Conservation (phyloP, 1,140 invertebrate genomes). For the Homalodisca vitripennis region DNA sequence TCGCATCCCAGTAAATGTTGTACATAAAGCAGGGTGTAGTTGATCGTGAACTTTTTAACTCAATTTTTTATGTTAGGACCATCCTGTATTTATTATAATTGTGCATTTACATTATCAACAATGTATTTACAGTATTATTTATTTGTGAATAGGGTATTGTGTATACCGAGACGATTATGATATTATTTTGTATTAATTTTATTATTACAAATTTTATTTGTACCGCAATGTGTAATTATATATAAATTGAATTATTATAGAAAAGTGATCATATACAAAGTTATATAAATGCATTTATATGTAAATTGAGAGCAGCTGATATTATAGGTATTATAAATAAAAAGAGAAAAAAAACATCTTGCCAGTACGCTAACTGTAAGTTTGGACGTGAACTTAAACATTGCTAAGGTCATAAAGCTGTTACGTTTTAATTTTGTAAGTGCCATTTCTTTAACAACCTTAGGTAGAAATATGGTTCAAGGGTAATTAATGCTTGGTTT, state of each 20-base stretch:
- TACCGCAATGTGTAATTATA: slow-evolving; percentile 17
- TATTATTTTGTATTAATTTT: slow-evolving; percentile 17
- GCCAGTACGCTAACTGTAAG: slow-evolving; percentile 8
- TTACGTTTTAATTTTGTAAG: slow-evolving; percentile 20
- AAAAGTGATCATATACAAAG: background rate
- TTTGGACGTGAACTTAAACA: background rate
- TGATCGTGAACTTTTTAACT: background rate
- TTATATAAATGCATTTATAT: background rate
- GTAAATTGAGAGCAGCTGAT: background rate
- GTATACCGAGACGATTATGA: background rate
- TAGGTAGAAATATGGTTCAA: slow-evolving; percentile 20
- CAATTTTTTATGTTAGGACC: background rate
- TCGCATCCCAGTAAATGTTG: background rate
- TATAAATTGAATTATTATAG: background rate
- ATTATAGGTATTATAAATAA: background rate
- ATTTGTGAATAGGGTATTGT: slow-evolving; percentile 13
- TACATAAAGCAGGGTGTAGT: background rate
- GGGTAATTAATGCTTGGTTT: slow-evolving; percentile 25
- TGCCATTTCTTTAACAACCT: slow-evolving; percentile 23
- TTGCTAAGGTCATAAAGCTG: slow-evolving; percentile 4
- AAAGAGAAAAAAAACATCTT: background rate
- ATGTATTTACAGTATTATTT: slow-evolving; percentile 24
- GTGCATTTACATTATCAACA: background rate
- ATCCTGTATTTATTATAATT: background rate
- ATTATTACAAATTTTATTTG: background rate